Evolutionary conservation across 2,888 invertebrate species (phyloP).

Genomic region (Microdon myrmicae): DNA sequence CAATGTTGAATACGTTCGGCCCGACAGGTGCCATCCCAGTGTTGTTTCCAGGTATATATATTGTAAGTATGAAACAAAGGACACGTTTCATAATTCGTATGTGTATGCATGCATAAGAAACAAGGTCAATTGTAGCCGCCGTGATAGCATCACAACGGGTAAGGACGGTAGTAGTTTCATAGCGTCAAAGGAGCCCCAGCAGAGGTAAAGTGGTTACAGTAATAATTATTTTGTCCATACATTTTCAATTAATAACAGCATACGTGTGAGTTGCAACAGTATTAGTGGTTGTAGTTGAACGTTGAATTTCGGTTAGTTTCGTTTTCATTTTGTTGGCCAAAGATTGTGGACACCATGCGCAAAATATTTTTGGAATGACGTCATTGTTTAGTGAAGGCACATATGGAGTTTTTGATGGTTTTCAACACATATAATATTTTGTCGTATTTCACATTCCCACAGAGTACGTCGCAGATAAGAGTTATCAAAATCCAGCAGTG

Average conservation of each 20-base stretch:
- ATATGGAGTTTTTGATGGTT: no score
- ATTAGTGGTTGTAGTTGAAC: no score
- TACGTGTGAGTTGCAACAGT: no score
- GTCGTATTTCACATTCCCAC: no score
- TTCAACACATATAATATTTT: no score
- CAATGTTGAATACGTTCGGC: conserved; percentile 44
- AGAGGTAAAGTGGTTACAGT: no score
- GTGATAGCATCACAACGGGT: conserved; percentile 42
- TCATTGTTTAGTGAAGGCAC: no score
- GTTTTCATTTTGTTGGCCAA: no score
- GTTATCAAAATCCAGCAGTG: no score
- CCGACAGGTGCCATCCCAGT: conserved; percentile 43
- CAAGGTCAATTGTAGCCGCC: conserved; percentile 40
- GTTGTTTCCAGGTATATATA: conserved; percentile 39
- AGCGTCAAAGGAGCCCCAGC: conserved; percentile 17
- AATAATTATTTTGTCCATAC: conserved; percentile 45
- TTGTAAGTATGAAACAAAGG: conserved; percentile 21
- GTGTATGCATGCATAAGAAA: conserved; percentile 37
- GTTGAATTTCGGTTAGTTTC: no score
- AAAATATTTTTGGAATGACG: conserved; percentile 45
- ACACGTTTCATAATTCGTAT: conserved; percentile 3
- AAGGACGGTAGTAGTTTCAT: conserved; percentile 15
- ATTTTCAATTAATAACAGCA: conserved; percentile 45
- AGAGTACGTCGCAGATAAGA: no score
- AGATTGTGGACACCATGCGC: conserved; percentile 38